Evolutionary conservation across 2,888 invertebrate genomes (phyloP).

Genomic region (Lepidocyrtoides sp.): DNA sequence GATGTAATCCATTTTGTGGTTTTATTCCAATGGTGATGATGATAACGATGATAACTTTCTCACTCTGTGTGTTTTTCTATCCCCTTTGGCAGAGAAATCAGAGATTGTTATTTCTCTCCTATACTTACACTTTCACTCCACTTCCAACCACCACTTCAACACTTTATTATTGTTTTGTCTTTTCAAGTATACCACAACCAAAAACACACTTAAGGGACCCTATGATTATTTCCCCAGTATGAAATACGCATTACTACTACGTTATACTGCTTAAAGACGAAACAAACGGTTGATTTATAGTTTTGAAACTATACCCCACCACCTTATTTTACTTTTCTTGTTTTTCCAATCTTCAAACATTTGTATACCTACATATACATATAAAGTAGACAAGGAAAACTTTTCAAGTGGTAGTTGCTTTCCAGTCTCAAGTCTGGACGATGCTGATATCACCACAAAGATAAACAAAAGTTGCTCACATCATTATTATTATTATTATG

Average conservation of each 20-base stretch:
- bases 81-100: background rate
- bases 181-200: background rate
- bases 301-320: conserved; percentile 52
- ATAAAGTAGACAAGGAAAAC: background rate
- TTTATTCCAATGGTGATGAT: background rate
- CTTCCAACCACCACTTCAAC: too few relatives aligned
- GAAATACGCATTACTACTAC: background rate
- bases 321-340: conserved; percentile 1
- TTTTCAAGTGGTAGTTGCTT: too few relatives aligned
- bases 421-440: background rate
- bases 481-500: too few relatives aligned
- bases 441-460: conserved; percentile 45
- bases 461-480: conserved; percentile 33
- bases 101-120: background rate
- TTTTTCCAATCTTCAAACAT: conserved; percentile 10
- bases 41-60: background rate
- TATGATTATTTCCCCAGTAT: background rate
- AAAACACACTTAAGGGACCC: background rate
- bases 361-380: too few relatives aligned
- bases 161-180: too few relatives aligned
- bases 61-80: background rate
- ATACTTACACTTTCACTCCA: too few relatives aligned
- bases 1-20: conserved; percentile 91
- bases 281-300: conserved; percentile 55
- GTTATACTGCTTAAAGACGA: too few relatives aligned